Base-by-base conservation (phyloP, 2,888 invertebrate genomes). In the Acrocera orbiculus region DNA sequence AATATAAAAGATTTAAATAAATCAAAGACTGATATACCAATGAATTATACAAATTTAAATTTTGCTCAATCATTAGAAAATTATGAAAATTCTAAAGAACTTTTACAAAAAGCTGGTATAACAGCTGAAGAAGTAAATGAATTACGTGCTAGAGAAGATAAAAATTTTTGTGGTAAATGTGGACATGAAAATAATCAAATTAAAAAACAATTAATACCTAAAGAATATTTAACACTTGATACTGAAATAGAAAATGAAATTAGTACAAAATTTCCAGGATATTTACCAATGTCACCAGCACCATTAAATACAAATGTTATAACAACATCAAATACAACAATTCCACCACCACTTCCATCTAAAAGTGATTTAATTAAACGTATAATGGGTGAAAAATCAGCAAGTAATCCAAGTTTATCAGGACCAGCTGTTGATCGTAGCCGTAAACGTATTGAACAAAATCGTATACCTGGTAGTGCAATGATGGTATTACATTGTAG, bases 51-150 rank as follows among this genome's bases (percentile, higher is more conserved):
- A 44, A 77, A 78, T 48, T 64, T 82, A 46, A 75, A 78, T 48
- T 82, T 81, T 54, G 76, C 78, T 40, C 69, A 79, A 46, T 79
- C 79, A 1, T 57, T 81, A 30, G 73, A 76, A 49, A 69, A 78
- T 44, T 81, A 81, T 46, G 80, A 81, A 56, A 82, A 82, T 53
- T 75, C 79, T 30, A 76, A 73, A 50, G 76, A 76, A 46, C 54
- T 74, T 28, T 46, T 73, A 2, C 63, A 66, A 17, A 69, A 65
- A 48, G 67, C 67, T 5, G 69, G 68, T 6, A 64, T 69, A 1
- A 64, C 66, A 4, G 63, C 64, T 45, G 63, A 58, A 30, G 67
- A 67, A 42, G 46, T 66, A n/a, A 37, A 40, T 24, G 64, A 66
- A 29, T 36, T 41, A 5, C 27, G 61, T 59, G 6, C 47, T 63